These are phyloP conservation scores for Tipula confusa DNA, from an alignment of 2,888 invertebrate species.

Conservation along the genomic window DNA sequence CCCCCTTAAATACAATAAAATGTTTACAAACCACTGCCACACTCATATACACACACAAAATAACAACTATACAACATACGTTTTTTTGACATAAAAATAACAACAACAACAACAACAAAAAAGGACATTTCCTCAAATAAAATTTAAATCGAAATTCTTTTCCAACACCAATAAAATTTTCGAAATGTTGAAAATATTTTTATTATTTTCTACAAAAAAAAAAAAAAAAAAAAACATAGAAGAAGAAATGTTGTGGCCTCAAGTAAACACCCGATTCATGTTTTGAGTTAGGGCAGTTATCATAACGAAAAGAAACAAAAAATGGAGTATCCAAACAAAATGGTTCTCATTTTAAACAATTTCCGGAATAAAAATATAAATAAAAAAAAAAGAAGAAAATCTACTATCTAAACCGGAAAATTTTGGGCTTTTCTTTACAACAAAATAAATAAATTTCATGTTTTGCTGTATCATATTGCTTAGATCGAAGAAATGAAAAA, in stretches of 20 bases:
- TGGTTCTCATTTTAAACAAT: slow-evolving; percentile 3
- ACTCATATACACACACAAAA: background rate
- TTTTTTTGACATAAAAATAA: background rate
- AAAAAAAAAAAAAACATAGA: no score
- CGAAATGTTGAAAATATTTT: background rate
- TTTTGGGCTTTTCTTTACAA: background rate
- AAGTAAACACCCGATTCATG: background rate
- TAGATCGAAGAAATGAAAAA: background rate
- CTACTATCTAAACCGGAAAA: slow-evolving; percentile 3
- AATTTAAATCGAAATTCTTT: slow-evolving; percentile 25
- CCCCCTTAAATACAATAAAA: background rate
- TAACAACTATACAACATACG: background rate
- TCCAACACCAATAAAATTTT: background rate
- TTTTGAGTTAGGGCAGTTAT: background rate
- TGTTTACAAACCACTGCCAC: background rate
- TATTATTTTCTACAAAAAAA: background rate
- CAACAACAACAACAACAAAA: background rate
- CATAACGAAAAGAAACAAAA: background rate
- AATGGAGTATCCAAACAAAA: background rate
- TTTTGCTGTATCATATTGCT: background rate
- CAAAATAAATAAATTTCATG: background rate
- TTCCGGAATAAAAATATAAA: background rate
- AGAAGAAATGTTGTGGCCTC: background rate
- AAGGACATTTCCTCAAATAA: background rate
- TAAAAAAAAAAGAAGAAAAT: background rate